Percentiles rank a stretch among this genome's conserved stretches.
These are phyloP conservation scores for Rhinoptilus africanus DNA, from an alignment of 2,113 vertebrate species.

Conservation along the genomic window DNA sequence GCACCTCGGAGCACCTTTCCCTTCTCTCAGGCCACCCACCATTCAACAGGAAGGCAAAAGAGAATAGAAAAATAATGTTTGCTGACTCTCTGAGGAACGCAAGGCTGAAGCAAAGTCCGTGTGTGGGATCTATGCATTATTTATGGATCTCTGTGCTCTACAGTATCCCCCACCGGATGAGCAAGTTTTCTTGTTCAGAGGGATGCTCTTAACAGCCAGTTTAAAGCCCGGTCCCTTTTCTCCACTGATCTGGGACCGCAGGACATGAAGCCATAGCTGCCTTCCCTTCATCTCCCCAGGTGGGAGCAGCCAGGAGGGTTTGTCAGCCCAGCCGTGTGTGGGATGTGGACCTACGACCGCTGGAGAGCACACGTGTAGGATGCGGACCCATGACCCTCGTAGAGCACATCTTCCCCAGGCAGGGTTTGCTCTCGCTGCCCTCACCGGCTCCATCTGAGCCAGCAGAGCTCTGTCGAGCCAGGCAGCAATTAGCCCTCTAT, in stretches of 20 bases:
- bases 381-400: accelerated
- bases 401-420: background rate
- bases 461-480: background rate
- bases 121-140: background rate
- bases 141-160: background rate
- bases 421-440: background rate
- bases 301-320: background rate
- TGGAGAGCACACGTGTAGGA: too few relatives aligned
- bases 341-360: background rate
- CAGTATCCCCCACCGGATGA: background rate
- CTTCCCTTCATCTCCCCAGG: background rate
- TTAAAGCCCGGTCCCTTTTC: background rate
- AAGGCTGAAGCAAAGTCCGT: background rate
- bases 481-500: background rate
- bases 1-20: background rate
- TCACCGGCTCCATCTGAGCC: background rate
- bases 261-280: background rate
- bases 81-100: background rate
- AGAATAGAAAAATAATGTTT: background rate
- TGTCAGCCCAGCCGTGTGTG: accelerated
- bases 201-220: background rate
- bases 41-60: background rate
- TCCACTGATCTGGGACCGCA: background rate
- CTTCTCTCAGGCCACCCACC: background rate
- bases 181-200: background rate